Evolutionary conservation across 2,888 invertebrate species (phyloP), one percentile per base, ranked within the genome.

Genomic region (Standfussiana lucernea): DNA sequence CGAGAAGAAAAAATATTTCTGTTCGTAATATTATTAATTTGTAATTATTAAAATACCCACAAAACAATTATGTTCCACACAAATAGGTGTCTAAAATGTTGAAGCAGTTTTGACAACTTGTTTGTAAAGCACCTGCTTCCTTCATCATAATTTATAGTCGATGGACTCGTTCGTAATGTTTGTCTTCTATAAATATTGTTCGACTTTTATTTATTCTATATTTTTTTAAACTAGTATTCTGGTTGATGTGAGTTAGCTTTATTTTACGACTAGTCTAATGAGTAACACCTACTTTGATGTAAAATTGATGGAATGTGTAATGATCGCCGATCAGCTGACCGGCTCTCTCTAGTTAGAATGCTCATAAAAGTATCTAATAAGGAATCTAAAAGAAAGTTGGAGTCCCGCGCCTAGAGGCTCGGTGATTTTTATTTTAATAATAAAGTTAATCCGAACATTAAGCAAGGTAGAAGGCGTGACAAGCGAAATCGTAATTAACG

Each of bases 401-500:
- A 73, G 69, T 66, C 66, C 79, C 83, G 73, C 83, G 75, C 84
- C 86, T 79, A 76, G 76, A 84, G 86, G 88, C 88, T 86, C 83
- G 82, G 86, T 74, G 76, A 82, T 90, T 91, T 71, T 92, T 91
- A 91, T 91, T 91, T 91, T 91, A 91, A 91, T 91, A 93, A 92
- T 92, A 93, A 93, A 93, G 92, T 91, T 93, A 92, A 93, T 91
- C 88, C 91, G 93, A 91, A 95, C 96, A 95, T 96, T 96, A 96
- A 94, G 94, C 94, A 92, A 93, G 90, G 90, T 95, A 95, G 91
- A 90, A 93, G 90, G 93, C 96, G 96, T 96, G 96, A 96, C 96
- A 94, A 91, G 94, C 95, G 94, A 95, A 94, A 95, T 93, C 92
- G 94, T 95, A 96, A 95, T 96, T 95, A 95, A 94, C 94, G 93